phyloP scores from a whole-genome alignment of 2,888 invertebrate genomes.

The Eudemis profundana region DNA sequence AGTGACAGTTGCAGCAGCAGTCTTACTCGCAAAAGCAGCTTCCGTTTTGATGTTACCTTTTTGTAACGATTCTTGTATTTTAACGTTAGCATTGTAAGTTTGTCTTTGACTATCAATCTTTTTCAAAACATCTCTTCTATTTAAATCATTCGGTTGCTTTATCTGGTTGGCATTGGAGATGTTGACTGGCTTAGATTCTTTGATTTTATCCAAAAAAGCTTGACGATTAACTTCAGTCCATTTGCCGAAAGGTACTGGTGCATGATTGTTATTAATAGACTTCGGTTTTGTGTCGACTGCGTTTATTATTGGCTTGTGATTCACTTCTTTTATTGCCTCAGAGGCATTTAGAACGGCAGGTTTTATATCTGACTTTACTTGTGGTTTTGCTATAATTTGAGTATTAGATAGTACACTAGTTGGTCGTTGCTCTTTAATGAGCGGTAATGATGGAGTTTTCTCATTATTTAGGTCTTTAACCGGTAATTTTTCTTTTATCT shows the following conservation, averaged over 20 bases:
- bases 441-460: background rate
- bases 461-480: background rate
- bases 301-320: constrained; percentile 47
- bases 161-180: constrained; percentile 72
- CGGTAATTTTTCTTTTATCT: constrained; percentile 9
- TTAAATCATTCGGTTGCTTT: constrained; percentile 78
- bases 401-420: constrained; percentile 14
- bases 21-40: constrained; percentile 61
- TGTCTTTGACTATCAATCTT: constrained; percentile 78
- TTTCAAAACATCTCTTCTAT: constrained; percentile 76
- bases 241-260: constrained; percentile 77
- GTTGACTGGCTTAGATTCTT: constrained; percentile 68
- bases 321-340: constrained; percentile 44
- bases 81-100: constrained; percentile 62
- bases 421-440: constrained; percentile 21
- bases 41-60: constrained; percentile 65
- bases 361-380: constrained; percentile 18
- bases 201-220: constrained; percentile 77
- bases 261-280: constrained; percentile 65
- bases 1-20: constrained; percentile 30
- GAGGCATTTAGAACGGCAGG: constrained; percentile 16
- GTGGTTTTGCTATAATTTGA: constrained; percentile 19
- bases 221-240: constrained; percentile 80
- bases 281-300: constrained; percentile 51
- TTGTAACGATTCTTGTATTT: constrained; percentile 61